Base-by-base conservation (phyloP, 2,113 vertebrate genomes). In the Lota lota region DNA sequence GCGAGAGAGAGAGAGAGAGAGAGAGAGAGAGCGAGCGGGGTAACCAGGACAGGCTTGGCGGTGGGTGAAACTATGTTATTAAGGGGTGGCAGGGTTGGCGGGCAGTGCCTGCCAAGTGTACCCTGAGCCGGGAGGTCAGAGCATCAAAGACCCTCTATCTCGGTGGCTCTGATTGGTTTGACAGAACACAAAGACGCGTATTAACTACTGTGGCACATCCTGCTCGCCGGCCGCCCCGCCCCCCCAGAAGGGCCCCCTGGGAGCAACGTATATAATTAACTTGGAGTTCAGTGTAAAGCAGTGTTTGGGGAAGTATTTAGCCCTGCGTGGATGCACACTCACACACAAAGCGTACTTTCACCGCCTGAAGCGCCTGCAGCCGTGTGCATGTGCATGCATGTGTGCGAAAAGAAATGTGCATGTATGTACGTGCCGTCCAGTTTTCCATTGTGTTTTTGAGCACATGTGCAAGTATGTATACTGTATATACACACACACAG, bases 261-360 rank as follows among this genome's bases (percentile, higher is more conserved):
- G 67, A 72, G 62, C 61, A 50, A 64, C 36, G 15, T 28, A 64
- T 67, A 53, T 71, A 63, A 73, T 77, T 58, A 59, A 71, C 64
- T 62, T 68, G 54, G 53, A 75, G 64, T 50, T 28, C 53, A 40
- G 40, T 73, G n/a, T 63, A 36, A 36, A 24, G 60, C 69, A 78
- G 75, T 67, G 73, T 74, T 69, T 74, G 24, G 83, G 63, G 69
- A 78, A 69, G 64, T 62, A 73, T 79, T 83, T 66, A 68, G 62
- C 69, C 54, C 22, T 72, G 64, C 54, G 69, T 57, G 22, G 22
- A 61, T 57, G 72, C 73, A 70, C 63, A 61, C 62, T 70, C 62
- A 65, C 51, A 68, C 62, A 63, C 50, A 63, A 47, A 63, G 66
- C 18, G 58, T 59, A 63, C 18, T n/a, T 56, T 56, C 53, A n/a